Base-by-base conservation (phyloP, 2,113 vertebrate genomes). In the Perca schrenkii region DNA sequence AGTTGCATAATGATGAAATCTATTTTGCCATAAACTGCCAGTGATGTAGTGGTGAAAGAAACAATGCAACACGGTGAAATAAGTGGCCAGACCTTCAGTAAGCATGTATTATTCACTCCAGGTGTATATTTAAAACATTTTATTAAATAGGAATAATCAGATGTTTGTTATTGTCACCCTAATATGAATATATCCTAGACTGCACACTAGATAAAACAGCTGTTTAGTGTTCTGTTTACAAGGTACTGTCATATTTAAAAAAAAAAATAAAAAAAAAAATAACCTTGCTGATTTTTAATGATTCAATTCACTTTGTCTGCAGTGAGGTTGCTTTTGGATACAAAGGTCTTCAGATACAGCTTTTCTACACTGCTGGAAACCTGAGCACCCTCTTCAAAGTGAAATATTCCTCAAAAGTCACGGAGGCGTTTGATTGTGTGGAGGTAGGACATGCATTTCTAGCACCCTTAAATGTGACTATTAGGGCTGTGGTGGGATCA, bases 281-380 rank as follows among this genome's bases (percentile, higher is more conserved):
- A n/a, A 54, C 10, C 4, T 52, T 53, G 19, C 2, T 46, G 21
- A 62, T n/a, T 79, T 77, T 64, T 74, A 58, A 28, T 74, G 0
- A 69, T 64, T 65, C 19, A 2, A 43, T 3, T 46, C 1, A 10
- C 8, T 85, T 79, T 82, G 64, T 72, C 70, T 91, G 60, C 90
- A 99, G 98, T 88, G 98, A 99, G 93, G 96, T 98, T 82, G 98
- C 97, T 28, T 99, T 99, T 95, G 98, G 98, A 92, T 99, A 99
- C 93, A 98, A 99, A 87, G 98, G 98, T 53, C 96, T 99, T 91
- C 97, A 98, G 95, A 98, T 99, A 71, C 95, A 99, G 72, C 94
- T 99, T 78, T 99, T 97, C 92, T 98, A 98, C 78, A 96, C 95
- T 0, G 97, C 98, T 81, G 98, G 98, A 57, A 99, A 97, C 94